phyloP scores from a whole-genome alignment of 1,140 invertebrate species.

The Drosophila mayri region DNA sequence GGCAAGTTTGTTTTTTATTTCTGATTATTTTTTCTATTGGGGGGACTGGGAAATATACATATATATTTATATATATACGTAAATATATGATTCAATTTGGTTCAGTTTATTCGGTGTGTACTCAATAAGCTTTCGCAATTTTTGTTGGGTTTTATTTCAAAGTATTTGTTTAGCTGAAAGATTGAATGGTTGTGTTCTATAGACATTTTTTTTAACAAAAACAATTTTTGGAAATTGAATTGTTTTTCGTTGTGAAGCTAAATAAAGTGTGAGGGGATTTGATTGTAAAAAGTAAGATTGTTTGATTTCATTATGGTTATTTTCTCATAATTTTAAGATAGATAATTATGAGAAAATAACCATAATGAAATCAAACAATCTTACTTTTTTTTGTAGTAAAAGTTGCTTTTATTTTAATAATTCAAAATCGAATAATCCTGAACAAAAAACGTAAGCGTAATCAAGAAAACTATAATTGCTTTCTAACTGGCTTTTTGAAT shows the following conservation, averaged over 20 bases:
- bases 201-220: neutral
- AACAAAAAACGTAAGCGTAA: rapidly evolving
- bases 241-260: neutral
- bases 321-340: no score
- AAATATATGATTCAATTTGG: slow-evolving; percentile 24
- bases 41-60: neutral
- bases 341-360: neutral
- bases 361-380: neutral
- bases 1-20: slow-evolving; percentile 14
- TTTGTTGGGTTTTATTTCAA: slow-evolving; percentile 10
- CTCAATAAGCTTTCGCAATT: slow-evolving; percentile 18
- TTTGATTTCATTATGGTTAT: no score
- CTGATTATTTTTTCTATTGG: neutral
- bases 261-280: neutral
- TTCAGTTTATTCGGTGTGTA: slow-evolving; percentile 17
- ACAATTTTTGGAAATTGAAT: slow-evolving; percentile 9
- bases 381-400: no score
- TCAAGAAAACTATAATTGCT: no score
- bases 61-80: neutral
- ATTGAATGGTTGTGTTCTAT: slow-evolving; percentile 13
- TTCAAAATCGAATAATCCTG: no score
- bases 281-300: neutral
- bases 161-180: slow-evolving; percentile 23
- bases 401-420: no score
- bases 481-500: no score